A percentile compares a stretch with the other conserved stretches of the same genome.
phyloP scores from a whole-genome alignment of 2,113 vertebrate genomes.

The Irena cyanogastra region DNA sequence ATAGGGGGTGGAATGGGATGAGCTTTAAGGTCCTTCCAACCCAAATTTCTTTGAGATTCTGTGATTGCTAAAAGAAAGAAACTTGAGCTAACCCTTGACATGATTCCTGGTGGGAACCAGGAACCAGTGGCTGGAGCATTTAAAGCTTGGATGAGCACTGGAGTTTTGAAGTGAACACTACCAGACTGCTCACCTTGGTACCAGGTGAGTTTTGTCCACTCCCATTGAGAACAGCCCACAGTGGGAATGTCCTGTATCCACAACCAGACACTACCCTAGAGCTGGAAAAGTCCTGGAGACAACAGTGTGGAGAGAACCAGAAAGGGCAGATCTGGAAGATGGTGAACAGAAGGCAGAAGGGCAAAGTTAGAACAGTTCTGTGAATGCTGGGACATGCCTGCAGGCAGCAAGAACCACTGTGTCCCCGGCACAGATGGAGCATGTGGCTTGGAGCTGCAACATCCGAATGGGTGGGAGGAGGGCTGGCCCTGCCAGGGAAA shows the following conservation, averaged over 20 bases:
- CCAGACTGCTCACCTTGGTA: neutral
- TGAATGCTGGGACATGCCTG: neutral
- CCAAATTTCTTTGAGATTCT: neutral
- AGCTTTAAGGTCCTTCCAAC: neutral
- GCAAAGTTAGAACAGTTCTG: neutral
- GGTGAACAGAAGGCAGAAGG: constrained; percentile 35
- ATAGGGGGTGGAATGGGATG: neutral
- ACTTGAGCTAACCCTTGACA: fast-evolving
- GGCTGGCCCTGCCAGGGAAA: neutral
- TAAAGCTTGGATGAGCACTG: neutral
- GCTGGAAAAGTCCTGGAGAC: neutral
- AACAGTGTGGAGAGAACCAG: neutral
- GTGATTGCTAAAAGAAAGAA: neutral
- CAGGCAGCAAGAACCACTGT: neutral
- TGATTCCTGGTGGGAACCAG: neutral
- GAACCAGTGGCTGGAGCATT: neutral
- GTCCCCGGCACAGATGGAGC: constrained; percentile 1
- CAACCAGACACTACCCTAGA: neutral
- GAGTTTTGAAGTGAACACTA: neutral
- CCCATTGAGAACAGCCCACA: neutral
- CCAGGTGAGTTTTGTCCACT: neutral
- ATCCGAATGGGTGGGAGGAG: fast-evolving
- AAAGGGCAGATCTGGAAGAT: neutral
- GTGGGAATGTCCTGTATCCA: fast-evolving
- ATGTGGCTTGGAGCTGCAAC: neutral